Base-by-base conservation (phyloP, 1,140 invertebrate genomes). In the Drosophila ironensis region DNA sequence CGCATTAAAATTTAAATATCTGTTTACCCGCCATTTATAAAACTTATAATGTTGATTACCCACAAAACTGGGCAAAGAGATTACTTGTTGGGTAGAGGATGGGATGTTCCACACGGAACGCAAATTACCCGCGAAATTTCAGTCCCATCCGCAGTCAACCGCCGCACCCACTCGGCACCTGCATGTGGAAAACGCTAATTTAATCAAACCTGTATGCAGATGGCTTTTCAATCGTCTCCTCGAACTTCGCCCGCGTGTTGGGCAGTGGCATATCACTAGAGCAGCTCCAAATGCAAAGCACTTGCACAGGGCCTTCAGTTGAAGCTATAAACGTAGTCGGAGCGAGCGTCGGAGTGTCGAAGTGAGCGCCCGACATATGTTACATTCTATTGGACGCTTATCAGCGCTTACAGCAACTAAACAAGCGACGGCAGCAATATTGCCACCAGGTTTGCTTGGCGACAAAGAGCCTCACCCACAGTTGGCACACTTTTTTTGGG, bases 171-270 rank as follows among this genome's bases (percentile, higher is more conserved):
- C 22, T 30, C 20, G 4, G 1, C 20, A 25, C 51, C 22, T 57
- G 56, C 56, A 60, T 57, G 35, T n/a, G 37, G 42, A 40, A 25
- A 66, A 70, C 56, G 64, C 44, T 50, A 70, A 70, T 70, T 69
- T 50, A 70, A 69, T 70, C 70, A 71, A 66, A 57, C 66, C 54
- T 35, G 22, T 47, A 72, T 80, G 74, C 70, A 67, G 60, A 84
- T 84, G 78, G 80, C 67, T 84, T 84, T 84, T 80, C 80, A 84
- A 84, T 84, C 81, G 66, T 11, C 42, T 48, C 27, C 44, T 33
- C 30, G 27, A 52, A 51, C 41, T 25, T 5, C 20, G 2, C 16
- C 24, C 7, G 12, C 22, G 38, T 33, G 47, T 66, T 47, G 44
- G 25, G 44, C 45, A 54, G 33, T 48, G 37, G 47, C 72, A 73